These are phyloP conservation scores for Megathymus violae DNA, from an alignment of 1,140 invertebrate species.

Conservation along the genomic window DNA sequence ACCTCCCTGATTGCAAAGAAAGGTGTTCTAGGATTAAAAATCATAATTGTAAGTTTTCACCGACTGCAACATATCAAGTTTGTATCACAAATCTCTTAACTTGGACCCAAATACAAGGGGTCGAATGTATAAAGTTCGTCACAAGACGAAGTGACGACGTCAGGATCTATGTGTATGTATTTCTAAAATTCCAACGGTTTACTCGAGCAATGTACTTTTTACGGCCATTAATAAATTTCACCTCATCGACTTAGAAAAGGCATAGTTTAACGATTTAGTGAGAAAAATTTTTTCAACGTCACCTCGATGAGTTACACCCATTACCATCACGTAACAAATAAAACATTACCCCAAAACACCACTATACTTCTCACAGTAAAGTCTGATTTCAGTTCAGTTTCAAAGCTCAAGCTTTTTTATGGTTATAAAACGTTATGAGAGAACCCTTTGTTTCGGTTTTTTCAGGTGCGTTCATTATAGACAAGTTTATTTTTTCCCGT, in stretches of 20 bases:
- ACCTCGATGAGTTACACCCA: slow-evolving; percentile 39
- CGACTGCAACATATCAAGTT: too few relatives aligned
- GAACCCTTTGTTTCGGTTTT: neutral
- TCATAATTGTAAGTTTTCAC: too few relatives aligned
- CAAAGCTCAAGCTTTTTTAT: slow-evolving; percentile 22
- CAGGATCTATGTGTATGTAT: slow-evolving; percentile 39
- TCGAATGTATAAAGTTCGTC: slow-evolving; percentile 49
- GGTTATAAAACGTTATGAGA: slow-evolving; percentile 15
- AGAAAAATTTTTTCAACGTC: slow-evolving; percentile 54
- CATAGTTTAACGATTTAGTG: slow-evolving; percentile 57
- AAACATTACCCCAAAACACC: slow-evolving; percentile 25
- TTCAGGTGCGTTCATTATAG: neutral
- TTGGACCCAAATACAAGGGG: slow-evolving; percentile 29
- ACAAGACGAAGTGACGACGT: slow-evolving; percentile 48
- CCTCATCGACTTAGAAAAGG: slow-evolving; percentile 55
- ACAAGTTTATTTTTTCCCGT: neutral
- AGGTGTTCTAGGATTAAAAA: too few relatives aligned
- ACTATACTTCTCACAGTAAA: slow-evolving; percentile 16
- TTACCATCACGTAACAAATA: slow-evolving; percentile 26
- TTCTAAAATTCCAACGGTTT: slow-evolving; percentile 51
- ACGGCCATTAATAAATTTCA: slow-evolving; percentile 61
- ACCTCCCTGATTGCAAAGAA: too few relatives aligned
- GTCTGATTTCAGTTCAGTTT: too few relatives aligned
- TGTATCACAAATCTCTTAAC: slow-evolving; percentile 9
- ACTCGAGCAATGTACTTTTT: slow-evolving; percentile 55